Evolutionary conservation across 2,888 invertebrate species (phyloP).

Genomic region (Calameuta pallipes): DNA sequence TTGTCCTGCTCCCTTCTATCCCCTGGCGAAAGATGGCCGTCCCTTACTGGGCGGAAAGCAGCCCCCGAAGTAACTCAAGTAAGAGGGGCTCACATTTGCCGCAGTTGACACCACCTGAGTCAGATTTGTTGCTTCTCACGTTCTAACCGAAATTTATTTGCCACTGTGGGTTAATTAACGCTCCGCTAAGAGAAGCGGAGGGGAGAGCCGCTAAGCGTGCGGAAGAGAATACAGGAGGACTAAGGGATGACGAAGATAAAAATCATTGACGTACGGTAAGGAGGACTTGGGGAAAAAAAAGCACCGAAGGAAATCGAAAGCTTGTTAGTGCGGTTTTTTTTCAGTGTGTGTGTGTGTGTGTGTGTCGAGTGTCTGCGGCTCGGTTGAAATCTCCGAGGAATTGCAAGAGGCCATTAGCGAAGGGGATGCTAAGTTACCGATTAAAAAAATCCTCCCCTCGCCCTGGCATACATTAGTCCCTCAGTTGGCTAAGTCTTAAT

Average conservation of each 20-base stretch:
- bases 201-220: background rate
- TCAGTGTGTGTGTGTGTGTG: no score
- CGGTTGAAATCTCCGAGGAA: slow-evolving; percentile 6
- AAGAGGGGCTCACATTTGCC: slow-evolving; percentile 50
- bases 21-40: slow-evolving; percentile 34
- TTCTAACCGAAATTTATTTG: slow-evolving; percentile 66
- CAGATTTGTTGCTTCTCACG: slow-evolving; percentile 66
- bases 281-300: background rate
- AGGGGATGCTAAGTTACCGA: slow-evolving; percentile 29
- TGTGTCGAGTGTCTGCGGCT: background rate
- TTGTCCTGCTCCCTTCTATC: slow-evolving; percentile 9
- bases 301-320: background rate
- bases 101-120: slow-evolving; percentile 64
- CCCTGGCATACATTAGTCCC: slow-evolving; percentile 51
- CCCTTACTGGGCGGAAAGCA: slow-evolving; percentile 16
- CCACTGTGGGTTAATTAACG: slow-evolving; percentile 62
- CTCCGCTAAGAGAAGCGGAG: slow-evolving; percentile 13
- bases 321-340: background rate
- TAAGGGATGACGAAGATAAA: background rate
- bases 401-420: slow-evolving; percentile 39
- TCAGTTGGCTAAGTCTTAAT: slow-evolving; percentile 52
- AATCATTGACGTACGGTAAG: background rate
- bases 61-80: slow-evolving; percentile 52
- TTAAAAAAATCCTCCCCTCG: slow-evolving; percentile 20
- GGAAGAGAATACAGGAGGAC: background rate